Conservation (phyloP, 1,140 invertebrate genomes). For the Paracyclopina nana region DNA sequence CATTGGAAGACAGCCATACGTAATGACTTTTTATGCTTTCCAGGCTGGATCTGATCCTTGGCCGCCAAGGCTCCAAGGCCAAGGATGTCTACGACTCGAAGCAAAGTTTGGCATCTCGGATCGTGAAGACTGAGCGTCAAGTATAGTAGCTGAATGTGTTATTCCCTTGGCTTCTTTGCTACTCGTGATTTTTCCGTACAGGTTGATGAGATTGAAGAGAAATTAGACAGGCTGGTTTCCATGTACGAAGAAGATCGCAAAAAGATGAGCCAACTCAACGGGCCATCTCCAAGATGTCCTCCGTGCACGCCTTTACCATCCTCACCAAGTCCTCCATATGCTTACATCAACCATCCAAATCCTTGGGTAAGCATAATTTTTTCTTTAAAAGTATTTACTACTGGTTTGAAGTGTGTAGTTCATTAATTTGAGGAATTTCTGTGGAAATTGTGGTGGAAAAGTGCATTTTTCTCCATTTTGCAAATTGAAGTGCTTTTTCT, state of each 20-base stretch:
- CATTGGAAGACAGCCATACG: no score
- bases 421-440: background rate
- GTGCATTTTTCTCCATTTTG: no score
- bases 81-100: slow-evolving; percentile 86
- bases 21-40: slow-evolving; percentile 19
- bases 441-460: background rate
- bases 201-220: slow-evolving; percentile 82
- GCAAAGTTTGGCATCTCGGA: slow-evolving; percentile 69
- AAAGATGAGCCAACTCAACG: slow-evolving; percentile 33
- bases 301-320: slow-evolving; percentile 17
- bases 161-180: no score
- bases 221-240: slow-evolving; percentile 77
- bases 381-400: background rate
- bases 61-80: slow-evolving; percentile 73
- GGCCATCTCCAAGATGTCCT: slow-evolving; percentile 20
- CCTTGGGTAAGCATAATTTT: background rate
- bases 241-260: slow-evolving; percentile 75
- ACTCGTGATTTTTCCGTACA: no score
- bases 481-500: no score
- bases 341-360: background rate
- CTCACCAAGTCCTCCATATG: slow-evolving; percentile 11
- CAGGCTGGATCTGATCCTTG: slow-evolving; percentile 81
- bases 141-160: slow-evolving; percentile 31
- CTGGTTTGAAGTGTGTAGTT: background rate
- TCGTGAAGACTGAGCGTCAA: slow-evolving; percentile 86